Base-by-base conservation (phyloP, 2,113 vertebrate species). In the Aptenodytes patagonicus region DNA sequence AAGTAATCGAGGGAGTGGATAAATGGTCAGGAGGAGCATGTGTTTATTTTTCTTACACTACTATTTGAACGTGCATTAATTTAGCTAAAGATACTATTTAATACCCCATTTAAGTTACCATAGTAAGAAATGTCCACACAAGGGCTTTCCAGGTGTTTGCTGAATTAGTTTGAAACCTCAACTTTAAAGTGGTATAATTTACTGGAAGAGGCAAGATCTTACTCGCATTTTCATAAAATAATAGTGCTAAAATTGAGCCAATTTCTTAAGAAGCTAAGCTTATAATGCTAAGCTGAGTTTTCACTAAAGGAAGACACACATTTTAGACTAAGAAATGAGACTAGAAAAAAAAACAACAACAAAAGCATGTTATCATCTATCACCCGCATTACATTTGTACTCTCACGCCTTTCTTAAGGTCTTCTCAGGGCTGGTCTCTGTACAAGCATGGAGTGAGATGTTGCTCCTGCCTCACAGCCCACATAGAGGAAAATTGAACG, bases 401-500 rank as follows among this genome's bases (percentile, higher is more conserved):
- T 24, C n/a, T 71, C 58, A 28, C 0, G 2, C 52, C 19, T 92
- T 36, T 49, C 77, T 69, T n/a, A 36, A 89, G 42, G 17, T 22
- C n/a, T 78, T 46, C 36, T 36, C 22, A 17, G 62, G 34, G 18
- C 22, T 49, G 16, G 24, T 36, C 22, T 38, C 38, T 51, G 12
- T 49, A 16, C 8, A 10, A 40, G n/a, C 32, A 13, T 2, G 21
- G 17, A 44, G 38, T 10, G 83, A 62, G 92, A 15, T 7, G n/a
- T 17, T 55, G 28, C 40, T 83, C 44, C 46, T 66, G 61, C 61
- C 49, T 83, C 49, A 9, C 15, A 69, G 22, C 26, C 46, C n/a
- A 11, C 3, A 3, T 2, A 64, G 68, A 55, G 46, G 68, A 57
- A 76, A 70, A 71, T 2, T 2, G 29, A 54, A 66, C 0, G 4